Conservation (phyloP, 2,888 invertebrate species). For the Plagodis pulveraria region DNA sequence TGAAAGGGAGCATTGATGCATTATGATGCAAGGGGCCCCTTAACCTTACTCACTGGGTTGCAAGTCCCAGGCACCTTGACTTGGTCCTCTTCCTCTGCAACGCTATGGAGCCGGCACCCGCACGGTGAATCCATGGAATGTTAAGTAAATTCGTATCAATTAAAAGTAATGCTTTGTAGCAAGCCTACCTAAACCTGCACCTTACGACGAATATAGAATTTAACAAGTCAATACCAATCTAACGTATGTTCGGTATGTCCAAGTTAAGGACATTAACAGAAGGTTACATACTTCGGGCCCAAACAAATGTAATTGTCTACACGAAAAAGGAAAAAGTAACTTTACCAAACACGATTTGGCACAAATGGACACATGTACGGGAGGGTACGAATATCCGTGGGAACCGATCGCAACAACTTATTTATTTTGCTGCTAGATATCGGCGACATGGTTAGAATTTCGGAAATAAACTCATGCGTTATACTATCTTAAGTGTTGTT, state of each 20-base stretch:
- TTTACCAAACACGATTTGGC: slow-evolving; percentile 45
- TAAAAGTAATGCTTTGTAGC: too few relatives aligned
- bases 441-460: slow-evolving; percentile 1
- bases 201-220: too few relatives aligned
- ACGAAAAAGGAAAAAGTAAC: slow-evolving; percentile 26
- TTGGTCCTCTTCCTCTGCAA: too few relatives aligned
- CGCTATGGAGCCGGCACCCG: too few relatives aligned
- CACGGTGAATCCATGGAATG: too few relatives aligned
- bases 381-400: slow-evolving; percentile 16
- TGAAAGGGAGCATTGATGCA: too few relatives aligned
- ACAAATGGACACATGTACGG: slow-evolving; percentile 49
- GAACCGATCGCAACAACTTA: slow-evolving; percentile 18
- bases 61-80: too few relatives aligned
- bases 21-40: too few relatives aligned
- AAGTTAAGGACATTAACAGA: slow-evolving; percentile 20
- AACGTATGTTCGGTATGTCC: background rate
- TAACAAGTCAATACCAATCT: too few relatives aligned
- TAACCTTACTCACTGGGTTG: too few relatives aligned
- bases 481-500: background rate
- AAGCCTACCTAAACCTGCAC: too few relatives aligned
- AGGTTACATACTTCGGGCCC: slow-evolving; percentile 26
- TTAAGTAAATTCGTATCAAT: too few relatives aligned
- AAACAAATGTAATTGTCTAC: slow-evolving; percentile 37
- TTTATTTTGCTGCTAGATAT: background rate
- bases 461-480: background rate